These are phyloP conservation scores for Ganaspis brasiliensis DNA, from an alignment of 2,888 invertebrate species.

Conservation along the genomic window DNA sequence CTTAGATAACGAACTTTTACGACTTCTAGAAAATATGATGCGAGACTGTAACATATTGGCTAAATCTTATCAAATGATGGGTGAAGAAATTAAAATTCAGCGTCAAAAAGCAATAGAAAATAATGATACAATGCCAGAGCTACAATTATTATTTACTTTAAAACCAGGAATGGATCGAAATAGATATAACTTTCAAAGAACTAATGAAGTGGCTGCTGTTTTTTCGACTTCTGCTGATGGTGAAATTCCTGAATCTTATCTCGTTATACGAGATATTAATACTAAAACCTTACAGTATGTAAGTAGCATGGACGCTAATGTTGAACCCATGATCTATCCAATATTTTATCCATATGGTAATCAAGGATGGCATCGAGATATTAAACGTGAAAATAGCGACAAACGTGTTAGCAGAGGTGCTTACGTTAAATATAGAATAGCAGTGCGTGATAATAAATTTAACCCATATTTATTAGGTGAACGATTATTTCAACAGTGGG, in stretches of 20 bases:
- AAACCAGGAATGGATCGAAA: too few species aligned
- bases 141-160: too few species aligned
- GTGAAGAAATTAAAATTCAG: slow-evolving; percentile 53
- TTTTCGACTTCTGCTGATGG: slow-evolving; percentile 59
- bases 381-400: background rate
- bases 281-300: slow-evolving; percentile 52
- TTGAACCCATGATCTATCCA: slow-evolving; percentile 60
- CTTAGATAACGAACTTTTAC: slow-evolving; percentile 35
- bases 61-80: too few species aligned
- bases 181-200: too few species aligned
- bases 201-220: too few species aligned
- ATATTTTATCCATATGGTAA: slow-evolving; percentile 61
- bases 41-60: too few species aligned
- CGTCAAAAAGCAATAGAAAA: slow-evolving; percentile 16
- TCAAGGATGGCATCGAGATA: slow-evolving; percentile 53
- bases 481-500: too few species aligned
- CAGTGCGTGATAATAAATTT: slow-evolving; percentile 1
- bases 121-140: slow-evolving; percentile 12
- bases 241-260: slow-evolving; percentile 60
- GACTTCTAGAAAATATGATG: slow-evolving; percentile 54
- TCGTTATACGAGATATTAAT: slow-evolving; percentile 53
- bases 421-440: background rate
- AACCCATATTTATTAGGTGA: too few species aligned
- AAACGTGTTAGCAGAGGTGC: background rate
- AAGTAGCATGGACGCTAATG: slow-evolving; percentile 61